These are phyloP conservation scores for Turritopsis dohrnii DNA, from an alignment of 30 jellyfish, hydroid and myxozoan species.

Conservation along the genomic window DNA sequence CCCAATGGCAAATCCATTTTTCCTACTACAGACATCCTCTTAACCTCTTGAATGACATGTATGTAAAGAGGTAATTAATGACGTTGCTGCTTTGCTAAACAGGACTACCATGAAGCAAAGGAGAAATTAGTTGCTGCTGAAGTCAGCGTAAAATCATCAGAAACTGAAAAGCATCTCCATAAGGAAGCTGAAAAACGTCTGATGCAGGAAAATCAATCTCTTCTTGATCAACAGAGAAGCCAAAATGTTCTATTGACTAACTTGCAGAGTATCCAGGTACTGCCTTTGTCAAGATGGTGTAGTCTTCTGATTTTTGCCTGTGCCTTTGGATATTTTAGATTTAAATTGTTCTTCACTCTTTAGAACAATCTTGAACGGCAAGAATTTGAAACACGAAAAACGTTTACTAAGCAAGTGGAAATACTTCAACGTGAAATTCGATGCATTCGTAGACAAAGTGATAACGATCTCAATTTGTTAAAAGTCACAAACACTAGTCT, in stretches of 20 bases:
- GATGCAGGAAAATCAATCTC: conserved; percentile 86
- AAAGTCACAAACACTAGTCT: neutral
- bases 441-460: conserved; percentile 44
- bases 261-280: conserved; percentile 93
- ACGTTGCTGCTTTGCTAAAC: neutral
- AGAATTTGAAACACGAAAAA: conserved; percentile 75
- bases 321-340: neutral
- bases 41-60: no score
- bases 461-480: conserved; percentile 27
- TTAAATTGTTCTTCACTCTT: neutral
- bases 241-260: conserved; percentile 73
- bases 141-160: conserved; percentile 53
- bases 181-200: conserved; percentile 87
- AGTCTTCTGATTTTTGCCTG: neutral
- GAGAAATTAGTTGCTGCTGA: conserved; percentile 58
- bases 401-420: conserved; percentile 66
- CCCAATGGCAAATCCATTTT: neutral
- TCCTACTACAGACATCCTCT: no score
- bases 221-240: conserved; percentile 89
- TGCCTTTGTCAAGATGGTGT: neutral
- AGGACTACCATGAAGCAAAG: conserved; percentile 65
- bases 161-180: conserved; percentile 61
- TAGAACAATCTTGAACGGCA: conserved; percentile 84
- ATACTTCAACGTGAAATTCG: conserved; percentile 64
- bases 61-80: neutral